phyloP scores from a whole-genome alignment of 2,797 vertebrate genomes.

The Eurystomus glaucurus region DNA sequence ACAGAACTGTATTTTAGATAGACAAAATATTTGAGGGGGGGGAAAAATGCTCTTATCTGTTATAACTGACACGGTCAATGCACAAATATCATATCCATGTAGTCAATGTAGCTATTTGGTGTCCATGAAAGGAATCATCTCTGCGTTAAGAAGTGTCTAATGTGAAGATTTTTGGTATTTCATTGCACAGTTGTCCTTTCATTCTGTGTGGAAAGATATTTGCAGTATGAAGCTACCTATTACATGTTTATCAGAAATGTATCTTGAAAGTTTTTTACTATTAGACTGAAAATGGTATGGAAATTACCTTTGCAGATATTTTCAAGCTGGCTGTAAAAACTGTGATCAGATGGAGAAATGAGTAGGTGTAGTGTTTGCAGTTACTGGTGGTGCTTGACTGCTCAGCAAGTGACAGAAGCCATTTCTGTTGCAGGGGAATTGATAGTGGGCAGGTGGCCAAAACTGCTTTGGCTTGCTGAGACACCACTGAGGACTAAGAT shows the following conservation, averaged over 20 bases:
- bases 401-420: accelerated
- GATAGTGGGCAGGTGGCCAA: neutral
- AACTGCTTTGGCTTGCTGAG: neutral
- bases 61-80: neutral
- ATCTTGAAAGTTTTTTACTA: neutral
- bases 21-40: neutral
- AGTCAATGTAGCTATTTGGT: neutral
- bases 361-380: neutral
- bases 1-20: neutral
- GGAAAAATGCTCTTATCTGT: neutral
- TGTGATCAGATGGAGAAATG: neutral
- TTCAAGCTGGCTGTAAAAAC: neutral
- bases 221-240: neutral
- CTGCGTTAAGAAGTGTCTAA: neutral
- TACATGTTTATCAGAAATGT: neutral
- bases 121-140: neutral
- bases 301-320: neutral
- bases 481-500: neutral
- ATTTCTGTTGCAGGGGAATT: neutral
- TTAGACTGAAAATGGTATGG: neutral
- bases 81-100: neutral
- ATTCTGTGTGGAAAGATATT: neutral
- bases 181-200: neutral
- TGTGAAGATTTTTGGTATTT: neutral
- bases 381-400: neutral